These are phyloP conservation scores for Agrypnia vestita DNA, from an alignment of 1,140 invertebrate species.

Conservation along the genomic window DNA sequence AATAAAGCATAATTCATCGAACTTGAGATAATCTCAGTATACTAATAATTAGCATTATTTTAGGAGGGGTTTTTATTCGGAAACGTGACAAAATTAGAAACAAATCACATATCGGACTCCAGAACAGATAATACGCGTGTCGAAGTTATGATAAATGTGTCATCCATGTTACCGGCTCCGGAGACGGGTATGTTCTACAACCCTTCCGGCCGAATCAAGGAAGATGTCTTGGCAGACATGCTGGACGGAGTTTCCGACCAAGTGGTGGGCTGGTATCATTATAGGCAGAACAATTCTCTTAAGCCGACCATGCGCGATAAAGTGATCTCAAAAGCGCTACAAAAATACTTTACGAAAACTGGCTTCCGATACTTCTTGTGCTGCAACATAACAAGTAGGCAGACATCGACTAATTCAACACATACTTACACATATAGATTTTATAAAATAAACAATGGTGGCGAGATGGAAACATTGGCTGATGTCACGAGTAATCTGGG, in stretches of 20 bases:
- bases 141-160: slow-evolving; percentile 75
- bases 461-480: slow-evolving; percentile 69
- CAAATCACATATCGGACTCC: slow-evolving; percentile 79
- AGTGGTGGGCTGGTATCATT: slow-evolving; percentile 79
- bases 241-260: slow-evolving; percentile 70
- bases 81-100: slow-evolving; percentile 74
- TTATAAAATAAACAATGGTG: slow-evolving; percentile 69
- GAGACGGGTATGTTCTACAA: slow-evolving; percentile 73
- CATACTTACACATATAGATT: slow-evolving; percentile 76
- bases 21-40: background rate
- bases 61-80: slow-evolving; percentile 80
- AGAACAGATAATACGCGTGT: slow-evolving; percentile 75
- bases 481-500: slow-evolving; percentile 71
- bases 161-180: slow-evolving; percentile 73
- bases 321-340: slow-evolving; percentile 75
- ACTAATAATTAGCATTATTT: slow-evolving; percentile 56
- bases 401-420: slow-evolving; percentile 69
- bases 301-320: slow-evolving; percentile 74
- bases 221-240: slow-evolving; percentile 71
- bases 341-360: slow-evolving; percentile 72
- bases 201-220: slow-evolving; percentile 73
- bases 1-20: background rate
- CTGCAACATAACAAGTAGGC: slow-evolving; percentile 72
- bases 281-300: slow-evolving; percentile 71
- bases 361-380: slow-evolving; percentile 71